Base-by-base conservation (phyloP, 2,113 vertebrate species). In the Oostethus manadensis region DNA sequence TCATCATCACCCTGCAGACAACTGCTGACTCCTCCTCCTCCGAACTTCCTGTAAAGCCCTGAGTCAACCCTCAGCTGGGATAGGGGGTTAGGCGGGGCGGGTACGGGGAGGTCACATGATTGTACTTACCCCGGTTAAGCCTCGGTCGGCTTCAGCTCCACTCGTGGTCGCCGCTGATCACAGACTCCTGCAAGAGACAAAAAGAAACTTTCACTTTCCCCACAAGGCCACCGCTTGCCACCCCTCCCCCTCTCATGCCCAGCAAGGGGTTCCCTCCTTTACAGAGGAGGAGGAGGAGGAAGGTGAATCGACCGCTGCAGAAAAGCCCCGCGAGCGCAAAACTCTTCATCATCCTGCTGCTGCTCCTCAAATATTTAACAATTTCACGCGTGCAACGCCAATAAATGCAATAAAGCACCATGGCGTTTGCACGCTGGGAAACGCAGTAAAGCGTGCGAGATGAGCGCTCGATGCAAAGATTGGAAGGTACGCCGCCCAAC, bases 121-220 rank as follows among this genome's bases (percentile, higher is more conserved):
- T 74, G 60, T 73, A 81, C 77, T 77, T 63, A 58, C 75, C 68
- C 56, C 61, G 16, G 80, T 80, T 82, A 76, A 85, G 83, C 73
- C 71, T 60, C 64, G 59, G 38, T 68, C 67, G 53, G 62, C 80
- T 56, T 66, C 78, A 68, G 72, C 78, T 60, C 66, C 6, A 40
- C 72, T 70, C 54, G 67, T 74, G 67, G 59, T 82, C 56, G 56
- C 23, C 59, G 50, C 69, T 47, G 80, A 66, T 80, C 73, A 63
- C 75, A 61, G 68, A 69, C 62, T 60, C 76, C 81, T 80, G 58
- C 64, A 47, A 57, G 49, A 60, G 45, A 35, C 60, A 67, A 65
- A 65, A 62, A 78, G 64, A 51, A 60, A 68, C 16, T 43, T 22
- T 13, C 5, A 50, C 10, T 18, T 21, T 74, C 38, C 58, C 73